Percentiles rank a stretch among this genome's conserved stretches.
Evolutionary conservation across 2,797 vertebrate species (phyloP).

Genomic region (Pagetopsis macropterus): DNA sequence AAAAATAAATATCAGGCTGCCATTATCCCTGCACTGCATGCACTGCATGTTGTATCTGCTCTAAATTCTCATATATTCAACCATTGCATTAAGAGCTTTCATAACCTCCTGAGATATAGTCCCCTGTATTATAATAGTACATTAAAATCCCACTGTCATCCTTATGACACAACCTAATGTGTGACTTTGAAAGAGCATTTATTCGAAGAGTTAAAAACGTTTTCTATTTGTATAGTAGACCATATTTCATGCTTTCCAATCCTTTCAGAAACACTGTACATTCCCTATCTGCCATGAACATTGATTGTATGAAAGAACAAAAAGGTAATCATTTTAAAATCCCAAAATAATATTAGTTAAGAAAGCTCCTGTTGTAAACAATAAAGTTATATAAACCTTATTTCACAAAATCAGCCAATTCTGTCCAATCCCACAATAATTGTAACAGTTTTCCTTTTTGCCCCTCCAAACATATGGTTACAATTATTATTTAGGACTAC

Average conservation of each 20-base stretch:
- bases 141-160: background rate
- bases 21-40: background rate
- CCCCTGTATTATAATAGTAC: background rate
- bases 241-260: too few species aligned
- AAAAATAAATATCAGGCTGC: background rate
- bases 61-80: too few species aligned
- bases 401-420: background rate
- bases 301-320: background rate
- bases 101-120: background rate
- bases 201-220: too few species aligned
- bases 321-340: background rate
- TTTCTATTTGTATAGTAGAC: too few species aligned
- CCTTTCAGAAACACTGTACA: background rate
- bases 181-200: too few species aligned
- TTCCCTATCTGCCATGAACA: background rate
- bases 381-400: background rate
- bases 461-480: background rate
- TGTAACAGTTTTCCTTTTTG: background rate
- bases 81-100: background rate
- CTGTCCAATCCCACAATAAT: background rate
- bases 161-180: too few species aligned
- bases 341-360: background rate
- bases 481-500: background rate
- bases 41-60: background rate
- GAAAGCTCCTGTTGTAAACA: background rate